phyloP scores from a whole-genome alignment of 2,113 vertebrate species.

The Ciconia stormi region DNA sequence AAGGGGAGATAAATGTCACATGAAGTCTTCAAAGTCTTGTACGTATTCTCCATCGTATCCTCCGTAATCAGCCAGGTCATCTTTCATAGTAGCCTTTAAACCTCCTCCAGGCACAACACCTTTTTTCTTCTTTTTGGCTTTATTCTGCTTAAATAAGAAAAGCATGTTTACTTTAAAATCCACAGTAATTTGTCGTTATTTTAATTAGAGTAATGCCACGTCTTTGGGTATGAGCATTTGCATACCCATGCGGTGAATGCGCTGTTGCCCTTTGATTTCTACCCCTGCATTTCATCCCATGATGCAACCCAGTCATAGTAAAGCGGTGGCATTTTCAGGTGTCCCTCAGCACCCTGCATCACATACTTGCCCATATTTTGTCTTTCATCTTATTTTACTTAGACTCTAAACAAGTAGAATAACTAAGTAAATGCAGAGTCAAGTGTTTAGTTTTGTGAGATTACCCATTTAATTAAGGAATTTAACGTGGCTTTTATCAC shows the following conservation, averaged over 20 bases:
- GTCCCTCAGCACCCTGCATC: neutral
- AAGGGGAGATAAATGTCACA: constrained; percentile 83
- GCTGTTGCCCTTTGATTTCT: accelerated
- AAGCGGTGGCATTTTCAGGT: neutral
- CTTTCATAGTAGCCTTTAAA: constrained; percentile 92
- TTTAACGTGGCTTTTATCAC: neutral
- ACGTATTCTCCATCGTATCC: constrained; percentile 89
- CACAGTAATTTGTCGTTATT: neutral
- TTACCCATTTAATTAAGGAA: too few relatives aligned
- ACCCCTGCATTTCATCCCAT: neutral
- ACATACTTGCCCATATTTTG: accelerated
- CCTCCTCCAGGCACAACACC: constrained; percentile 88
- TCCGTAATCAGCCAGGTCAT: constrained; percentile 90
- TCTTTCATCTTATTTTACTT: neutral
- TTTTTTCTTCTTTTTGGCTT: constrained; percentile 98
- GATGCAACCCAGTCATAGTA: accelerated
- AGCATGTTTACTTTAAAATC: neutral
- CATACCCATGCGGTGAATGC: accelerated
- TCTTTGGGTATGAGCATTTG: accelerated
- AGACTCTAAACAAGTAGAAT: neutral
- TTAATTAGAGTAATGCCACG: accelerated
- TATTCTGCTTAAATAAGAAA: constrained; percentile 84
- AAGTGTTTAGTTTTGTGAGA: neutral
- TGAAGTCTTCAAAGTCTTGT: constrained; percentile 97
- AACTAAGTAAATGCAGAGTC: too few relatives aligned